These are phyloP conservation scores for Plodia interpunctella DNA, from an alignment of 1,140 invertebrate species.

Conservation along the genomic window DNA sequence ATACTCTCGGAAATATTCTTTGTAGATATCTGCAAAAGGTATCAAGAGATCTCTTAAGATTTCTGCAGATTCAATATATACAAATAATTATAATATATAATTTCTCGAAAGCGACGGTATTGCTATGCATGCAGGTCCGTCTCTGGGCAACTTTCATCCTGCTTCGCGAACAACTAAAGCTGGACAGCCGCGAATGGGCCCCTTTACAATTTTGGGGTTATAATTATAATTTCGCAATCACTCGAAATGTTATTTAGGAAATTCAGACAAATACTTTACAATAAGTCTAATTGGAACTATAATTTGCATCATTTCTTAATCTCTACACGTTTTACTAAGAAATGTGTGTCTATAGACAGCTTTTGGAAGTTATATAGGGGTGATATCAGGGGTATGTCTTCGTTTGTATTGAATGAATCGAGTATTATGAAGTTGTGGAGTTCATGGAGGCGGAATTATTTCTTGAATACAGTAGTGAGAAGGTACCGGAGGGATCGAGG, in stretches of 20 bases:
- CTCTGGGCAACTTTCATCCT: no score
- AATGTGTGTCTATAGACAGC: conserved; percentile 25
- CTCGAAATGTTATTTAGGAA: conserved; percentile 42
- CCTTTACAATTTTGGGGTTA: conserved; percentile 39
- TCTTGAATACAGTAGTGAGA: conserved; percentile 46
- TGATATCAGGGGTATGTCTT: conserved; percentile 27
- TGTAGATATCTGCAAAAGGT: no score
- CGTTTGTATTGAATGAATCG: conserved; percentile 44
- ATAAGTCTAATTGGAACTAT: conserved; percentile 21
- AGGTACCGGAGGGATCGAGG: conserved; percentile 46
- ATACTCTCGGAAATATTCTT: no score
- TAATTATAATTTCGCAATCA: conserved; percentile 39
- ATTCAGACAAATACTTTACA: conserved; percentile 36
- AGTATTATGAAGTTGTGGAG: conserved; percentile 46
- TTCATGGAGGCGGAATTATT: conserved; percentile 47
- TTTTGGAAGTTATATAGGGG: conserved; percentile 18
- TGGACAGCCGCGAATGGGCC: no score
- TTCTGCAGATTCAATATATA: no score
- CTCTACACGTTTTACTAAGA: conserved; percentile 21
- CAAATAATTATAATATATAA: no score
- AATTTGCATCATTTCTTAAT: conserved; percentile 22
- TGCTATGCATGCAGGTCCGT: no score
- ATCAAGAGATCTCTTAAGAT: no score
- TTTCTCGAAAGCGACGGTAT: no score
- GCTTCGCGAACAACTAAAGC: no score